Evolutionary conservation across 2,113 vertebrate genomes (phyloP).

Genomic region (Bufo bufo): DNA sequence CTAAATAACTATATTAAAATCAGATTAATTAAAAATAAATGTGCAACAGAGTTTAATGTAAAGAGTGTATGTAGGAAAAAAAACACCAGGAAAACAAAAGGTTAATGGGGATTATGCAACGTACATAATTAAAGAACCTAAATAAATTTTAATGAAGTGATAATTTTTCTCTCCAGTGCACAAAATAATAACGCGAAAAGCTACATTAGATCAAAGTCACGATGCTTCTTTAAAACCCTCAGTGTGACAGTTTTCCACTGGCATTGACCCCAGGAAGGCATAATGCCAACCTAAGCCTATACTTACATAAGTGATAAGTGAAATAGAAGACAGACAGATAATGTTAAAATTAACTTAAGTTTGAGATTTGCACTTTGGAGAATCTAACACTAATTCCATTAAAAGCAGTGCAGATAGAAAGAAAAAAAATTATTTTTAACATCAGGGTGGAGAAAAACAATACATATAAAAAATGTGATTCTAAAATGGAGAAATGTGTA

Average conservation of each 20-base stretch:
- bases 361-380: background rate
- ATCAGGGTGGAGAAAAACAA: background rate
- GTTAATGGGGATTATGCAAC: background rate
- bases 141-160: background rate
- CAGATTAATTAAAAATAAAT: too few relatives aligned
- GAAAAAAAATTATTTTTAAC: background rate
- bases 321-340: too few relatives aligned
- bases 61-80: background rate
- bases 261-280: background rate
- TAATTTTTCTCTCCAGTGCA: background rate
- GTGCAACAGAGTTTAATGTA: background rate
- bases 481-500: conserved; percentile 4
- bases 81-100: background rate
- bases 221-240: background rate
- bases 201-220: background rate
- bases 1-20: too few relatives aligned
- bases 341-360: background rate
- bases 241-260: background rate
- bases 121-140: background rate
- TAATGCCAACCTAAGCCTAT: background rate
- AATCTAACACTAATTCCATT: background rate
- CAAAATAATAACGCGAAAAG: background rate
- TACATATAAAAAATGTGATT: background rate
- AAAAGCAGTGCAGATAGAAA: background rate
- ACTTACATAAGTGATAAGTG: background rate